Evolutionary conservation across 2,797 vertebrate species (phyloP).

Genomic region (Sphenopsis melanotis): DNA sequence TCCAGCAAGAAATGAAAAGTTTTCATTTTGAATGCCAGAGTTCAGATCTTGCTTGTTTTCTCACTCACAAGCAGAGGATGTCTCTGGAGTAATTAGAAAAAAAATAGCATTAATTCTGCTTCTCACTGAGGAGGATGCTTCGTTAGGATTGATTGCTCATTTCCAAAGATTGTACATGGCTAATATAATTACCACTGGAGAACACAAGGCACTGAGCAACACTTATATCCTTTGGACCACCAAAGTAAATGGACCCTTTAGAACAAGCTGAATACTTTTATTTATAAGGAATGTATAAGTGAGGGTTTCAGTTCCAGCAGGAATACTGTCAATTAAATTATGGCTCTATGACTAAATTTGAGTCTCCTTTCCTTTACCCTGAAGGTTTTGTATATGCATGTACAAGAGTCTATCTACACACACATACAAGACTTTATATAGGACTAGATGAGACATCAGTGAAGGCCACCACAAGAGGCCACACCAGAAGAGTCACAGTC

Average conservation of each 20-base stretch:
- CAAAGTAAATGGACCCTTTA: neutral
- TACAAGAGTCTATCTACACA: neutral
- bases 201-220: neutral
- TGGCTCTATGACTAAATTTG: neutral
- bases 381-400: neutral
- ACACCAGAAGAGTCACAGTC: neutral
- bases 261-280: neutral
- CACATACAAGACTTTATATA: neutral
- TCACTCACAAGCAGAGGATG: slow-evolving; percentile 41
- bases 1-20: neutral
- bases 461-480: neutral
- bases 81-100: slow-evolving; percentile 65
- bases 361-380: neutral
- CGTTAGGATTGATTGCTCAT: slow-evolving; percentile 62
- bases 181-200: slow-evolving; percentile 27
- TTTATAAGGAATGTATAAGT: neutral
- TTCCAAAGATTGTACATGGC: slow-evolving; percentile 42
- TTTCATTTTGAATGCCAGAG: neutral
- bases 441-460: neutral
- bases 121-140: slow-evolving; percentile 48
- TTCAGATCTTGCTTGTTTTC: slow-evolving; percentile 50
- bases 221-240: neutral
- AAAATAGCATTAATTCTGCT: slow-evolving; percentile 59
- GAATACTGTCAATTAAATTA: neutral
- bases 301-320: neutral